Conservation (phyloP, 2,888 invertebrate genomes). For the Plutella xylostella region DNA sequence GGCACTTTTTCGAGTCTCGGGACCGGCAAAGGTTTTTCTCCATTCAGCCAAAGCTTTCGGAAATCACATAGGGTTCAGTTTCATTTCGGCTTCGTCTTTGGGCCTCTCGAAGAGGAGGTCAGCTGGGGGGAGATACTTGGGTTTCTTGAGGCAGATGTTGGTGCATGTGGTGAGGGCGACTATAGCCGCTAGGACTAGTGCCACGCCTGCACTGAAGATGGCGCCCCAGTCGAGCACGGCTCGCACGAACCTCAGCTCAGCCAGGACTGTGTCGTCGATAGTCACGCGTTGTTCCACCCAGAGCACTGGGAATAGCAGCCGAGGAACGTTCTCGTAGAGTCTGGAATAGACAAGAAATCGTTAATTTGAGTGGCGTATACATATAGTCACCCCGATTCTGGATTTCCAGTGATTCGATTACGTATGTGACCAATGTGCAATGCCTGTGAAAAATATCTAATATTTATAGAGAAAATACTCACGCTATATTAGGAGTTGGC, state of each 20-base stretch:
- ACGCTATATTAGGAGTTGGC: constrained; percentile 74
- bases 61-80: constrained; percentile 40
- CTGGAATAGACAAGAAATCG: too few species aligned
- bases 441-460: too few species aligned
- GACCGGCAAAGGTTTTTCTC: background rate
- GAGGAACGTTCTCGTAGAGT: constrained; percentile 74
- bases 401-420: too few species aligned
- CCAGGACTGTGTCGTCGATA: constrained; percentile 67
- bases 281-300: constrained; percentile 82
- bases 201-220: constrained; percentile 39
- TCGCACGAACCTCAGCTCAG: constrained; percentile 56
- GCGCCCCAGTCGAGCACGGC: constrained; percentile 50
- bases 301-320: constrained; percentile 78
- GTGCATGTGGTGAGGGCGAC: constrained; percentile 45
- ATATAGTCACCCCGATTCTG: too few species aligned
- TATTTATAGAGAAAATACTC: constrained; percentile 51
- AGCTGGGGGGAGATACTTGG: constrained; percentile 28
- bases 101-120: constrained; percentile 30
- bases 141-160: constrained; percentile 26
- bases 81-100: constrained; percentile 48
- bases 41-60: background rate
- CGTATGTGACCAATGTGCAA: too few species aligned
- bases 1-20: background rate
- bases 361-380: too few species aligned
- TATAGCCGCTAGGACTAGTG: constrained; percentile 64